These are phyloP conservation scores for Drosophila niveifrons DNA, from an alignment of 2,888 invertebrate species.

Conservation along the genomic window DNA sequence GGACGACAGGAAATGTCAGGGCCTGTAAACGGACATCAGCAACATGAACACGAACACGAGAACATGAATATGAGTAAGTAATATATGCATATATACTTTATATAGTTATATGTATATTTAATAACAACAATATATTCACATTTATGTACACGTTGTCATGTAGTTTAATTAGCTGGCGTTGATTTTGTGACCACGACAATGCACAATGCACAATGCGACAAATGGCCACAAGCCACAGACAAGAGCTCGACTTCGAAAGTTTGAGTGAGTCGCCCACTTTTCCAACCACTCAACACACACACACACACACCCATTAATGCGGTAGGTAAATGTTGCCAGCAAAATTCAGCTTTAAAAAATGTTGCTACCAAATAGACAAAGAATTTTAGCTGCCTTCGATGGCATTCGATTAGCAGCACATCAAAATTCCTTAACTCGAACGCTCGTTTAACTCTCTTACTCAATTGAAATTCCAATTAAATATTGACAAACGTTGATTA, in stretches of 20 bases:
- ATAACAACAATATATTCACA: constrained; percentile 39
- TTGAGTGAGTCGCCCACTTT: constrained; percentile 26
- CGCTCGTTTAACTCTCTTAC: constrained; percentile 7
- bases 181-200: constrained; percentile 56
- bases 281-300: constrained; percentile 8
- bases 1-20: constrained; percentile 42
- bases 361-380: neutral
- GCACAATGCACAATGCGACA: constrained; percentile 41
- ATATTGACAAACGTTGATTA: constrained; percentile 11
- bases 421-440: constrained; percentile 1
- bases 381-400: constrained; percentile 6
- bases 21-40: constrained; percentile 45
- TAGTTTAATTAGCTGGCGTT: constrained; percentile 63
- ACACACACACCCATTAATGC: constrained; percentile 10
- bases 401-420: constrained; percentile 23
- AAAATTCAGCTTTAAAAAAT: constrained; percentile 1
- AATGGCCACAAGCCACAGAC: constrained; percentile 52
- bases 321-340: neutral
- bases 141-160: constrained; percentile 58
- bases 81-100: neutral
- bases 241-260: neutral
- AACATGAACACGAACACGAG: constrained; percentile 28
- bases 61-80: neutral
- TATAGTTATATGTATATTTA: constrained; percentile 3
- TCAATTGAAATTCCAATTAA: constrained; percentile 15